phyloP scores from a whole-genome alignment of 2,113 vertebrate species.

The Gopherus evgoodei region DNA sequence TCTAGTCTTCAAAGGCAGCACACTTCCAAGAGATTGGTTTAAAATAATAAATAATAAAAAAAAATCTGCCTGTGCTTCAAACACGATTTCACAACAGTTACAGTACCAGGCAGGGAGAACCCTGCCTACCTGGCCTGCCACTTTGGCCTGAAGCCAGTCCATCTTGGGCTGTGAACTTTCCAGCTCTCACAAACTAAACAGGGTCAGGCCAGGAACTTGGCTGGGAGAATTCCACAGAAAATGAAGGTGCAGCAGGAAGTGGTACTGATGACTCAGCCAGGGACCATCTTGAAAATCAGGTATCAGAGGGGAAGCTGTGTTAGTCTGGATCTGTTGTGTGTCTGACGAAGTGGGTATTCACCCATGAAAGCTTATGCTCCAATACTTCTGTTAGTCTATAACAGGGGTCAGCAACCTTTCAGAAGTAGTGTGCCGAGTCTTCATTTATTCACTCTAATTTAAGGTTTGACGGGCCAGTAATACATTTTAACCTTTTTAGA shows the following conservation, averaged over 20 bases:
- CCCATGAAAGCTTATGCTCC: no score
- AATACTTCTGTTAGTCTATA: no score
- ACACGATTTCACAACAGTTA: slow-evolving; percentile 64
- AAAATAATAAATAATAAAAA: not conserved
- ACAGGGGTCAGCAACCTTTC: no score
- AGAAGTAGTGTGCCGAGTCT: no score
- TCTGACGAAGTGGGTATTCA: no score
- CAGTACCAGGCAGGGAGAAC: slow-evolving; percentile 71
- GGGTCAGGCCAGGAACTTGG: slow-evolving; percentile 58
- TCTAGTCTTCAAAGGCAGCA: not conserved
- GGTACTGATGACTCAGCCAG: slow-evolving; percentile 20
- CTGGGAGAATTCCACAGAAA: slow-evolving; percentile 31
- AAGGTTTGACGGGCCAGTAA: no score
- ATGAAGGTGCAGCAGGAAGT: slow-evolving; percentile 44
- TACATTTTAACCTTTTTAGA: no score
- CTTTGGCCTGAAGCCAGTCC: slow-evolving; percentile 35
- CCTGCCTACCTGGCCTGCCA: slow-evolving; percentile 60
- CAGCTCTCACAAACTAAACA: slow-evolving; percentile 55
- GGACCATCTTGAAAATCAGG: slow-evolving; percentile 36
- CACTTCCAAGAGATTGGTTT: slow-evolving; percentile 35
- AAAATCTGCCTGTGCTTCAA: slow-evolving; percentile 36
- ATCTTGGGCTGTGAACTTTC: slow-evolving; percentile 19
- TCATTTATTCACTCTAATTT: no score
- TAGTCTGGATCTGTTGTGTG: no score
- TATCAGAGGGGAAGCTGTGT: no score